A percentile compares a stretch with the other conserved stretches of the same genome.
phyloP scores from a whole-genome alignment of 2,888 invertebrate genomes.

The Eupithecia subumbrata region DNA sequence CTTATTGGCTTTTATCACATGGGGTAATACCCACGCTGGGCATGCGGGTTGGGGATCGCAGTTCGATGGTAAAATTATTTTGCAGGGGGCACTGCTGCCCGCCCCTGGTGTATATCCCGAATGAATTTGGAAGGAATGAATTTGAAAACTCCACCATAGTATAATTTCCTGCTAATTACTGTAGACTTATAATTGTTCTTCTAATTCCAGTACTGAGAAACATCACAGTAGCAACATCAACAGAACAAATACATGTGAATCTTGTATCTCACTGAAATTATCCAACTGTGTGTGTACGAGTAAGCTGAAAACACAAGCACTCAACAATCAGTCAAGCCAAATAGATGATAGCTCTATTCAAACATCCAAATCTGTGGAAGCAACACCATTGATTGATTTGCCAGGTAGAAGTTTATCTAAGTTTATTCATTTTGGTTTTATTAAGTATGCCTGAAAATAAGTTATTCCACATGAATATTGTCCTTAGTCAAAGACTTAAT shows the following conservation, averaged over 20 bases:
- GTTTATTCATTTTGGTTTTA: not conserved
- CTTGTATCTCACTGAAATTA: slow-evolving; percentile 56
- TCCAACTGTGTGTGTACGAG: slow-evolving; percentile 59
- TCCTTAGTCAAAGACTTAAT: not conserved
- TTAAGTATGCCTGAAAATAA: not conserved
- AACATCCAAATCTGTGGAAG: slow-evolving; percentile 59
- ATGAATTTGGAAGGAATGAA: no score
- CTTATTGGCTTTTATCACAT: no score
- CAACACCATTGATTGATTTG: slow-evolving; percentile 72
- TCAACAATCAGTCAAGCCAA: slow-evolving; percentile 37
- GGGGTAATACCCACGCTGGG: no score
- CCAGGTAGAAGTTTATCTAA: slow-evolving; percentile 60
- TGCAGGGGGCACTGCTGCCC: no score
- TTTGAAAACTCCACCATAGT: not conserved
- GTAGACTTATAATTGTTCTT: slow-evolving; percentile 8
- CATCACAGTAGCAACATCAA: slow-evolving; percentile 43
- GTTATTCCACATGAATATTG: not conserved
- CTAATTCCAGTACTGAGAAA: slow-evolving; percentile 50
- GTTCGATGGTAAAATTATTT: no score
- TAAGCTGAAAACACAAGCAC: slow-evolving; percentile 28
- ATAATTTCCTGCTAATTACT: not conserved
- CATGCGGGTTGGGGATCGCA: no score
- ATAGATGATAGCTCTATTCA: slow-evolving; percentile 50
- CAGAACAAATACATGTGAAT: slow-evolving; percentile 56
- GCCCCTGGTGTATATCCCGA: no score